A percentile compares a stretch with the other conserved stretches of the same genome.
Conservation (phyloP, 2,113 vertebrate species). For the Lanius ludovicianus region DNA sequence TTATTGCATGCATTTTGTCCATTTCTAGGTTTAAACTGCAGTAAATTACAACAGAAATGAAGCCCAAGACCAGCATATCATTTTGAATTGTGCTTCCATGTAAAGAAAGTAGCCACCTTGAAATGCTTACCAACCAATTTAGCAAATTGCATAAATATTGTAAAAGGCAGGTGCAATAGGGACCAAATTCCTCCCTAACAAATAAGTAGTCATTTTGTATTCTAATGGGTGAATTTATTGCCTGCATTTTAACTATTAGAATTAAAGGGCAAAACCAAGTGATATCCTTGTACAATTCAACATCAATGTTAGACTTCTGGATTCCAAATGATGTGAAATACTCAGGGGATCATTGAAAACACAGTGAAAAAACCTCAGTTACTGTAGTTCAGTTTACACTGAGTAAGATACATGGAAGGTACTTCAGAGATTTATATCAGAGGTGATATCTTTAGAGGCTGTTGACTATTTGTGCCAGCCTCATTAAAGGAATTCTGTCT, state of each 20-base stretch:
- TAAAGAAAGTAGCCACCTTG: background rate
- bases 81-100: background rate
- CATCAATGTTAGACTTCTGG: background rate
- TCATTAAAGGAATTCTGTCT: background rate
- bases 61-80: background rate
- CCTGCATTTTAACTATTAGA: background rate
- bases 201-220: background rate
- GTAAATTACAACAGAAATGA: background rate
- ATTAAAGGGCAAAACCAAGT: background rate
- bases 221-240: background rate
- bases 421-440: background rate
- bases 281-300: background rate
- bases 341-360: background rate
- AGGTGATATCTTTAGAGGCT: background rate
- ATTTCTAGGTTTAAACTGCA: background rate
- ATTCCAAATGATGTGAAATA: background rate
- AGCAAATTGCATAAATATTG: background rate
- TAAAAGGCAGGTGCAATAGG: background rate
- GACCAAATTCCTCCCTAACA: background rate
- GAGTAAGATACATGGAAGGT: background rate
- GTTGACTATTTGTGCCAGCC: background rate
- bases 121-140: background rate
- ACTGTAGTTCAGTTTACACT: background rate
- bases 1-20: background rate
- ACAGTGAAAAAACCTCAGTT: background rate